Evolutionary conservation across 1,140 invertebrate species (phyloP), one percentile per base, ranked within the genome.

Genomic region (Zaprionus kolodkinae): DNA sequence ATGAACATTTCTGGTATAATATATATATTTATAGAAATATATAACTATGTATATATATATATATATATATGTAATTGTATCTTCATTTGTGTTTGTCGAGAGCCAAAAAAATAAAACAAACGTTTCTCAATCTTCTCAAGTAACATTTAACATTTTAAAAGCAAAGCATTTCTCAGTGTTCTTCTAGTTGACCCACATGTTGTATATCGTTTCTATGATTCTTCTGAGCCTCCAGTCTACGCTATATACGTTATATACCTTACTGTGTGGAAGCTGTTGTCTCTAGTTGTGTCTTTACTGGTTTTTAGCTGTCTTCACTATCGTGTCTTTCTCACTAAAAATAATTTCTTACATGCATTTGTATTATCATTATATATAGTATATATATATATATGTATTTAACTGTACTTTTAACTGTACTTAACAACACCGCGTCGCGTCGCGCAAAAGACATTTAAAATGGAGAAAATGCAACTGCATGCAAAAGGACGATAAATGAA

Each of bases 151-250:
- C 62, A 72, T 70, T 78, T 45, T 40, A 59, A 60, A 87, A 83
- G 83, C 83, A 70, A 87, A 77, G 79, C 72, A 83, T 81, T 78
- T 67, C 40, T 79, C 40, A 80, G 73, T 72, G 68, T 81, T 63
- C 81, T 89, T 56, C 54, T 89, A 81, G 60, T 85, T 43, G 40
- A n/a, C 12, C 13, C n/a, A 6, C 40, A 15, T 45, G 40, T 45
- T 45, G 79, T 59, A 15, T 79, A 85, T 89, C 89, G 81, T 85
- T 88, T 35, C 84, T 76, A 81, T 56, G 67, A 68, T 88, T 74
- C 57, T 35, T 52, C 38, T 54, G 27, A 2, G 17, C 6, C 27
- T n/a, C 9, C 33, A 6, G 13, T 33, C 7, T 27, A 48, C 7
- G 15, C 21, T 27, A 35, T 56, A 30, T 33, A 64, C 35, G 61